Evolutionary conservation across 2,113 vertebrate species (phyloP).

Genomic region (Isurus oxyrinchus): DNA sequence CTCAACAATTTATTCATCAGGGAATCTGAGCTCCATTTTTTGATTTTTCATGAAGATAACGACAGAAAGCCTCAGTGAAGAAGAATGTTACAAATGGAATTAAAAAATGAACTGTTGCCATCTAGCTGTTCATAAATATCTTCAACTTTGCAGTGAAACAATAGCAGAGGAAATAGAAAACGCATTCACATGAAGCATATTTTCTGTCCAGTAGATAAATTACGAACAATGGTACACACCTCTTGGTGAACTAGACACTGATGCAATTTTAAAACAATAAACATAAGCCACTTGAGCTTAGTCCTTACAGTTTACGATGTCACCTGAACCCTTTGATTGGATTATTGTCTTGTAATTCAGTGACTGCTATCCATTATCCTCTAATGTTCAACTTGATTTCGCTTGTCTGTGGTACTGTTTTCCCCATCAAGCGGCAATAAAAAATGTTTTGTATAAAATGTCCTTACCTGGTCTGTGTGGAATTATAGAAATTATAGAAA

Average conservation of each 20-base stretch:
- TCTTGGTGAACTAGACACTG: neutral
- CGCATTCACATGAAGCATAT: neutral
- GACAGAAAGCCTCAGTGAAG: neutral
- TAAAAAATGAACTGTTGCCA: neutral
- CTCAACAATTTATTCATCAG: neutral
- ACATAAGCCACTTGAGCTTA: neutral
- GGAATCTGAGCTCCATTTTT: neutral
- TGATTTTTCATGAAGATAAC: neutral
- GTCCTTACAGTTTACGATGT: neutral
- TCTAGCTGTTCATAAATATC: neutral
- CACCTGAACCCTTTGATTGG: neutral
- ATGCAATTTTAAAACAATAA: neutral
- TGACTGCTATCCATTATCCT: neutral
- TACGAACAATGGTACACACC: neutral
- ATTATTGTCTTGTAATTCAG: neutral
- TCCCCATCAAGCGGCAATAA: neutral
- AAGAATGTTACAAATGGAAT: neutral
- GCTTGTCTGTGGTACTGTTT: neutral
- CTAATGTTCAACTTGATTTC: neutral
- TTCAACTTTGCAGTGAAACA: neutral
- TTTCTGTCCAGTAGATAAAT: neutral
- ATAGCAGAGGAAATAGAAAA: neutral
- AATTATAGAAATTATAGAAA: neutral
- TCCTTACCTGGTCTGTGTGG: neutral
- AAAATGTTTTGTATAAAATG: neutral